phyloP scores from a whole-genome alignment of 53 echinoderm and acorn worm genomes.

The Patiria pectinifera region DNA sequence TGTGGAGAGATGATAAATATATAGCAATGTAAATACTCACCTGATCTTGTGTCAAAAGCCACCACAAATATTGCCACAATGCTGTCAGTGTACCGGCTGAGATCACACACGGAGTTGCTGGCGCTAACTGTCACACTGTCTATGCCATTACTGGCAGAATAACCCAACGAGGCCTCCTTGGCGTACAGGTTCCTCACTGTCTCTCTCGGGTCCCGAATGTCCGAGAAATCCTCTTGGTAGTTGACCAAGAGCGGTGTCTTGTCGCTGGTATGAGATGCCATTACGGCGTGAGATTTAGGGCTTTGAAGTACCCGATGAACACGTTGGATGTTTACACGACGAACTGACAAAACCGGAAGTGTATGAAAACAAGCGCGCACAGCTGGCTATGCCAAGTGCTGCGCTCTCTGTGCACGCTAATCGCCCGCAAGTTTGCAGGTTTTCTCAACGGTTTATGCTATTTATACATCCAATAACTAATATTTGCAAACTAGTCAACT shows the following conservation, averaged over 20 bases:
- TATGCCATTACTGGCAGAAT: neutral
- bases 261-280: conserved; percentile 80
- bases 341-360: too few species aligned
- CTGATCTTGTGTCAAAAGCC: conserved; percentile 93
- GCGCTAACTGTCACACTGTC: conserved; percentile 44
- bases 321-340: too few species aligned
- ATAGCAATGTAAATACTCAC: conserved; percentile 49
- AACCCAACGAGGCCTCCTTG: conserved; percentile 29
- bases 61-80: conserved; percentile 92
- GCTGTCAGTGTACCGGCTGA: conserved; percentile 55
- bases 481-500: too few species aligned
- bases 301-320: too few species aligned
- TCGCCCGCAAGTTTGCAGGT: too few species aligned
- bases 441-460: too few species aligned
- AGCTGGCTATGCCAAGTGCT: too few species aligned
- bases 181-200: conserved; percentile 48
- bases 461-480: too few species aligned
- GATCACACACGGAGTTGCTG: conserved; percentile 47
- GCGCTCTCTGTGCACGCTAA: too few species aligned
- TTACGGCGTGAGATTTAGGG: neutral
- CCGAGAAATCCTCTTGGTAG: conserved; percentile 74
- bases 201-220: conserved; percentile 60
- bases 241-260: conserved; percentile 83
- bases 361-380: too few species aligned
- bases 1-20: neutral